Conservation (phyloP, 2,113 vertebrate species). For the Glaucomys volans region DNA sequence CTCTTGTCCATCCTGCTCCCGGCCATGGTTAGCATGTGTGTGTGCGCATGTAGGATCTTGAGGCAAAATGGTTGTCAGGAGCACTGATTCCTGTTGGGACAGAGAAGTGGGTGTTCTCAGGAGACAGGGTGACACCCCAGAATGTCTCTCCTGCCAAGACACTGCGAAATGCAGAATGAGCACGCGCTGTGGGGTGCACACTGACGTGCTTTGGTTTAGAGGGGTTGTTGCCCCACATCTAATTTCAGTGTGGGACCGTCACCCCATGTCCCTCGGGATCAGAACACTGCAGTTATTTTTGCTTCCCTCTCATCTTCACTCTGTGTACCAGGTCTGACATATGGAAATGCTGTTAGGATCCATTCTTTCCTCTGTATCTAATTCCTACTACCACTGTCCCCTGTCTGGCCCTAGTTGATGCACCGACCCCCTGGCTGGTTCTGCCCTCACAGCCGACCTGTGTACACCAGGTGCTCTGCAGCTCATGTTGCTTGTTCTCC, state of each 20-base stretch:
- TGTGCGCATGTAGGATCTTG: not conserved
- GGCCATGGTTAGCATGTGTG: not conserved
- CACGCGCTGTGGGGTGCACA: rapidly evolving
- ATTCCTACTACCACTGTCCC: no score
- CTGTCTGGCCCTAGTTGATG: not conserved
- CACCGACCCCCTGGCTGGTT: not conserved
- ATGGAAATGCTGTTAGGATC: not conserved
- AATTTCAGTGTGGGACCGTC: no score
- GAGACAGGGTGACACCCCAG: not conserved
- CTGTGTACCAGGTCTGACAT: not conserved
- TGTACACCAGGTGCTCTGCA: not conserved
- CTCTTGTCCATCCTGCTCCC: not conserved
- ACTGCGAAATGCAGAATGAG: not conserved
- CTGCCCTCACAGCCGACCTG: no score
- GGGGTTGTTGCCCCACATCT: no score
- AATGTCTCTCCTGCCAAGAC: not conserved
- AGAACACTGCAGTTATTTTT: not conserved
- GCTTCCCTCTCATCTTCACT: not conserved
- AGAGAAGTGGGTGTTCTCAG: not conserved
- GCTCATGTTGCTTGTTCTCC: not conserved
- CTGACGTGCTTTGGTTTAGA: not conserved
- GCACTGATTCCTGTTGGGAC: not conserved
- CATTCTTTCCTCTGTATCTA: not conserved
- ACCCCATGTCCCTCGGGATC: not conserved
- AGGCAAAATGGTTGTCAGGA: not conserved